Evolutionary conservation across 2,113 vertebrate species (phyloP), one percentile per base, ranked within the genome.

Genomic region (Microtus montanus): DNA sequence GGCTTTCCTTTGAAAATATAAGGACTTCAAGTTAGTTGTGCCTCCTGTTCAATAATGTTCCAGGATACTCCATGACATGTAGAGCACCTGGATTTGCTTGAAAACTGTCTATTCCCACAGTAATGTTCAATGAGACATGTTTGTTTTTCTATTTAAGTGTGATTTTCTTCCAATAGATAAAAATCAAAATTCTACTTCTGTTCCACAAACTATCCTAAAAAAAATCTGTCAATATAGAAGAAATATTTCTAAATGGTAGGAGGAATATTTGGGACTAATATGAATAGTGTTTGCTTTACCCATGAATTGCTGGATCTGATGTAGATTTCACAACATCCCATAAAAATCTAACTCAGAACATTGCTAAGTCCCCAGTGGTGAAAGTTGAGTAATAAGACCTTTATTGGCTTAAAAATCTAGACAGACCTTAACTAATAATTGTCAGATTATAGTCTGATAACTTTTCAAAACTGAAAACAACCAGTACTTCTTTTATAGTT

Each of bases 401-500:
- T 87, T 58, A 13, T 85, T 20, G 35, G 10, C 85, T 80, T 83
- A 78, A 52, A 52, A 93, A 87, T 79, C 38, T 47, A 79, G n/a
- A 61, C 10, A 85, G 17, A 52, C 24, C 15, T 86, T 89, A 83
- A 49, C 24, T 28, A 84, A 4, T 61, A 90, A 70, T 89, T 90
- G 44, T 78, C 93, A 88, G 71, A 85, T 85, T 86, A 78, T 9
- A 90, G 33, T 90, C 79, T 61, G 70, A 49, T 73, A 12, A 74
- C 64, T 91, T 90, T 91, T 80, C 74, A 30, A 47, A 87, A 92
- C 74, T 68, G 19, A 66, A 96, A 95, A 88, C 33, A 70, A 66
- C 26, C 58, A 87, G 68, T 58, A 78, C 66, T 89, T 66, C 19
- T 84, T 88, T 93, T 71, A 93, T 52, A 58, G 35, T 74, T 94